Conservation (phyloP, 1,140 invertebrate genomes). For the Drosophila sucinea region DNA sequence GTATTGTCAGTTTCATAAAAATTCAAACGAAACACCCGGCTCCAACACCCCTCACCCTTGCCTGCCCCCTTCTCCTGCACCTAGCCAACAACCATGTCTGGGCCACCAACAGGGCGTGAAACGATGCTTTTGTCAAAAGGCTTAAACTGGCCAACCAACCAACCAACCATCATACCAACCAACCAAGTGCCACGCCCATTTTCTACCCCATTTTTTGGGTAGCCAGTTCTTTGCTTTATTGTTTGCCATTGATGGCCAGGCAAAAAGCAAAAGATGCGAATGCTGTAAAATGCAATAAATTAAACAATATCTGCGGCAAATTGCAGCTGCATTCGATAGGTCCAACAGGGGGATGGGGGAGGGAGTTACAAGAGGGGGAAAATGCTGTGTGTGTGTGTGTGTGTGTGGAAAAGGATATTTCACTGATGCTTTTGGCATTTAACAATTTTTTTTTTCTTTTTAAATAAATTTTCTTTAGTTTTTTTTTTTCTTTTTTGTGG, state of each 20-base stretch:
- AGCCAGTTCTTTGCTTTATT: conserved; percentile 72
- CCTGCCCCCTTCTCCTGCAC: conserved; percentile 31
- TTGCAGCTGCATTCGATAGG: conserved; percentile 73
- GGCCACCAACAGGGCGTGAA: conserved; percentile 68
- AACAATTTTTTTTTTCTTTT: conserved; percentile 58
- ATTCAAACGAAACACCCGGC: conserved; percentile 52
- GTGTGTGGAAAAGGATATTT: conserved; percentile 27
- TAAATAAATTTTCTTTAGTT: conserved; percentile 34
- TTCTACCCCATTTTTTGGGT: neutral
- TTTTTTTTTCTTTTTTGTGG: conserved; percentile 33
- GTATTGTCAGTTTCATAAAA: conserved; percentile 81
- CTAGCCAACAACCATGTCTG: conserved; percentile 20
- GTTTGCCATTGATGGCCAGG: conserved; percentile 69
- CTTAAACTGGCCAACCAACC: conserved; percentile 67
- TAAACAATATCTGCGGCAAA: conserved; percentile 81
- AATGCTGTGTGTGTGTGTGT: neutral
- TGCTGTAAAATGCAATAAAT: conserved; percentile 81
- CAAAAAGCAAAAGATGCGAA: conserved; percentile 59
- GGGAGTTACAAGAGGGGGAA: neutral
- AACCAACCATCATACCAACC: conserved; percentile 50
- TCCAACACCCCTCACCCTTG: conserved; percentile 15
- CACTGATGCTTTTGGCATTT: conserved; percentile 75
- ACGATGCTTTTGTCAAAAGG: conserved; percentile 78
- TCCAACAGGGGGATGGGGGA: conserved; percentile 18
- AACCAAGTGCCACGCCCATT: conserved; percentile 57